phyloP scores from a whole-genome alignment of 1,140 invertebrate species.

The Lepidurus couesii region DNA sequence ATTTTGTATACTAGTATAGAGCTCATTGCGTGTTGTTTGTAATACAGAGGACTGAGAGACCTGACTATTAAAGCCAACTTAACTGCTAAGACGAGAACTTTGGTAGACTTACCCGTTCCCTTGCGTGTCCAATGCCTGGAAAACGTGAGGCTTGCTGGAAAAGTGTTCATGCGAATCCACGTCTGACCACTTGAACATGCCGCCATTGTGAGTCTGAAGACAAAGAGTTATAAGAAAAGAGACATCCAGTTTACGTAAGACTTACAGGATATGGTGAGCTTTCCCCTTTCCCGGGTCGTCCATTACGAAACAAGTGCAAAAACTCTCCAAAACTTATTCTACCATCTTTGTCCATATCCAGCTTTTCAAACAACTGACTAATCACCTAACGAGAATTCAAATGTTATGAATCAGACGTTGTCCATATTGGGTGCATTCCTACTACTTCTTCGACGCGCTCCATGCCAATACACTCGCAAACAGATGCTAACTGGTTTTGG shows the following conservation, averaged over 20 bases:
- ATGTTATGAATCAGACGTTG: not conserved
- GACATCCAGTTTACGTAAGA: too few species aligned
- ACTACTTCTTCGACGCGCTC: slow-evolving; percentile 55
- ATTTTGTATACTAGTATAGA: not conserved
- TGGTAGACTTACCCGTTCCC: slow-evolving; percentile 36
- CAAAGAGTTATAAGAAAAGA: not conserved
- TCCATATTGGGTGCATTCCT: slow-evolving; percentile 24
- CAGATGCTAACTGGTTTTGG: slow-evolving; percentile 52
- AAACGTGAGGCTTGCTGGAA: not conserved
- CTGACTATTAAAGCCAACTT: too few species aligned
- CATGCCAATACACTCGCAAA: slow-evolving; percentile 60
- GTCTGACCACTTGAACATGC: not conserved
- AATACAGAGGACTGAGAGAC: not conserved
- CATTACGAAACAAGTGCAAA: slow-evolving; percentile 55
- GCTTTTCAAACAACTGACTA: slow-evolving; percentile 59
- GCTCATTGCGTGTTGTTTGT: not conserved
- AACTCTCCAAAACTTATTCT: slow-evolving; percentile 63
- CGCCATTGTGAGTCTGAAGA: not conserved
- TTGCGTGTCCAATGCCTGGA: not conserved
- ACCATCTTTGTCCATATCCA: slow-evolving; percentile 59
- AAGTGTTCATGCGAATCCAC: not conserved
- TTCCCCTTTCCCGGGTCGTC: slow-evolving; percentile 36
- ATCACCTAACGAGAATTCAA: slow-evolving; percentile 47
- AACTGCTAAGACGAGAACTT: not conserved
- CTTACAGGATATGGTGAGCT: slow-evolving; percentile 6